Conservation (phyloP, 2,888 invertebrate species). For the Caenorhabditis zanzibari region DNA sequence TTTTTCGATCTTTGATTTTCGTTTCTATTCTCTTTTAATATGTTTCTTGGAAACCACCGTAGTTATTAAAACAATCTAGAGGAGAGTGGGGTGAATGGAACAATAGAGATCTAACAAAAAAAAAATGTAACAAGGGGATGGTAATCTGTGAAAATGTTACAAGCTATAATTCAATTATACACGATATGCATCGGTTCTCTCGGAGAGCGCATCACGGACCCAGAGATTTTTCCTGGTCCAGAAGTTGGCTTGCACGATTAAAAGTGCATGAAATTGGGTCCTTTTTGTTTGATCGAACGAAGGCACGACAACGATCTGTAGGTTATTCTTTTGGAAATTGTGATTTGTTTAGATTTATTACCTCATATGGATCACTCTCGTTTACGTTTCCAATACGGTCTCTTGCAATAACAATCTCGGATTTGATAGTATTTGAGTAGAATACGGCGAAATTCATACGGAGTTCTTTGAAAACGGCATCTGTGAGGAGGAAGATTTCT, state of each 20-base stretch:
- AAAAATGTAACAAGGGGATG: background rate
- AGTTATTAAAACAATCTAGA: background rate
- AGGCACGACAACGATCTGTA: slow-evolving; percentile 33
- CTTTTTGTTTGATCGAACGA: slow-evolving; percentile 3
- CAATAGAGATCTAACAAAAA: background rate
- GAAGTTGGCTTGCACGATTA: slow-evolving; percentile 9
- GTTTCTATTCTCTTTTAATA: slow-evolving; percentile 3
- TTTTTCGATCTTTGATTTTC: slow-evolving; percentile 23
- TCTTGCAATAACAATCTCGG: slow-evolving; percentile 1
- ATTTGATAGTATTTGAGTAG: slow-evolving; percentile 18
- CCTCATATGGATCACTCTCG: slow-evolving; percentile 1
- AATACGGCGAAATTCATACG: background rate
- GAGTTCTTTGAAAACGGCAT: slow-evolving; percentile 11
- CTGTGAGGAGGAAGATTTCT: slow-evolving; percentile 13
- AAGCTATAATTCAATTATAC: background rate
- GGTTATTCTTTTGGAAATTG: background rate
- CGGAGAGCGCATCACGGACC: slow-evolving; percentile 7
- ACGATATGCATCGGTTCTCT: slow-evolving; percentile 26
- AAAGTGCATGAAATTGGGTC: slow-evolving; percentile 19
- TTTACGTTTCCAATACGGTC: background rate
- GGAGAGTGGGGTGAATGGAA: background rate
- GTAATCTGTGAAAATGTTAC: background rate
- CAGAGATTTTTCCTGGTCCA: slow-evolving; percentile 8
- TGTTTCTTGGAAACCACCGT: background rate
- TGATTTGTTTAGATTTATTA: background rate